Percentiles rank a stretch among this genome's conserved stretches.
These are phyloP conservation scores for Andricus curvator DNA, from an alignment of 2,888 invertebrate genomes.

Conservation along the genomic window DNA sequence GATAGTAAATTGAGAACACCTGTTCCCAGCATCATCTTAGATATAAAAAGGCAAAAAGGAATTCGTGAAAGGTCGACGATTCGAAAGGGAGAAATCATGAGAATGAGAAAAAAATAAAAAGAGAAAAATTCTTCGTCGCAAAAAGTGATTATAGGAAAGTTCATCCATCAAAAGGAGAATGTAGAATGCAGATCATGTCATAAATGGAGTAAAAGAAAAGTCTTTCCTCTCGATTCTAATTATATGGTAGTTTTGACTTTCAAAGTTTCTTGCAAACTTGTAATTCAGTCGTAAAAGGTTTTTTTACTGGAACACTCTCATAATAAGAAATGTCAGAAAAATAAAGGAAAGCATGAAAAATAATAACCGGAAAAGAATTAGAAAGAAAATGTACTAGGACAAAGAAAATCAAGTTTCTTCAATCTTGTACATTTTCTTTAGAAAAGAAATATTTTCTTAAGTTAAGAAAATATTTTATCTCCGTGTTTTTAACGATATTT, in stretches of 20 bases:
- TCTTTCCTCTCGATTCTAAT: background rate
- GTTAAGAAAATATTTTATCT: no score
- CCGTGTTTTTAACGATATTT: no score
- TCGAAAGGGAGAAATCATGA: background rate
- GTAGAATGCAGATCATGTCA: slow-evolving; percentile 10
- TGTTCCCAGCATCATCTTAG: background rate
- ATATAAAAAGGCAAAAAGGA: background rate
- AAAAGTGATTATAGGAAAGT: background rate
- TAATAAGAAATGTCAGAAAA: background rate
- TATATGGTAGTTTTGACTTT: slow-evolving; percentile 10
- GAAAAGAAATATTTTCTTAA: no score
- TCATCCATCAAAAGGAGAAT: slow-evolving; percentile 15
- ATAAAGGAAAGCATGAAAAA: background rate
- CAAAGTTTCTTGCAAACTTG: background rate
- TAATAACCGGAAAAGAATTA: no score
- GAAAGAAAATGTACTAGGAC: no score
- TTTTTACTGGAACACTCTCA: background rate
- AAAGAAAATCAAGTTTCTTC: no score
- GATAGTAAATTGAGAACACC: background rate
- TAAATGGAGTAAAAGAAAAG: slow-evolving; percentile 7
- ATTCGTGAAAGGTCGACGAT: background rate
- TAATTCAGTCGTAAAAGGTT: background rate
- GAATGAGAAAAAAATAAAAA: background rate
- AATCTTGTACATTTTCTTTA: no score
- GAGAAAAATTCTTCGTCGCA: background rate